A percentile compares a stretch with the other conserved stretches of the same genome.
These are phyloP conservation scores for Tricholauxania praeusta DNA, from an alignment of 2,888 invertebrate genomes.

Conservation along the genomic window DNA sequence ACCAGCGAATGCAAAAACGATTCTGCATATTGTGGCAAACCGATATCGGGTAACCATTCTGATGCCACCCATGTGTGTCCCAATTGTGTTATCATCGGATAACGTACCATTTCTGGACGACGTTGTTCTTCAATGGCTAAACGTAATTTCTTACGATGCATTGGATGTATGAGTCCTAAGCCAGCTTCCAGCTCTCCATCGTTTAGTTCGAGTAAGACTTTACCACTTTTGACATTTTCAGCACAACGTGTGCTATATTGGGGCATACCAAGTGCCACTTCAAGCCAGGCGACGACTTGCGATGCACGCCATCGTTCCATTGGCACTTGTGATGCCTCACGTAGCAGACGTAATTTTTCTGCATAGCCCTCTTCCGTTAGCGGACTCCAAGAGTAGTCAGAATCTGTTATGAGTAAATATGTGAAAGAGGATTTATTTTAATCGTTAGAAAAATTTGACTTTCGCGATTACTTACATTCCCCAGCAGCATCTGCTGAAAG, in stretches of 20 bases:
- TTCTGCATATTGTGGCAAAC: slow-evolving; percentile 89
- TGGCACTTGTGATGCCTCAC: slow-evolving; percentile 86
- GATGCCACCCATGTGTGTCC: slow-evolving; percentile 95
- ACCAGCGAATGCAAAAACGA: slow-evolving; percentile 90
- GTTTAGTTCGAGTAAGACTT: slow-evolving; percentile 91
- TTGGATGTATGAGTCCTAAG: slow-evolving; percentile 89
- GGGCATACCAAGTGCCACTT: slow-evolving; percentile 94
- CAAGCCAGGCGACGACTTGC: slow-evolving; percentile 94
- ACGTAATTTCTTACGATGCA: slow-evolving; percentile 92
- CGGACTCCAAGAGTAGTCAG: slow-evolving; percentile 67
- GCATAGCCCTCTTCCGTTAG: slow-evolving; percentile 67
- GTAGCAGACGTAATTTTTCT: slow-evolving; percentile 70
- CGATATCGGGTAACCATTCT: slow-evolving; percentile 93
- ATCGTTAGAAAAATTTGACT: not conserved
- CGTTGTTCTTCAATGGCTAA: slow-evolving; percentile 94
- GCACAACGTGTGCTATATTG: slow-evolving; percentile 91
- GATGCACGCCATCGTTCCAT: slow-evolving; percentile 93
- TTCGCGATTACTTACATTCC: slow-evolving; percentile 70
- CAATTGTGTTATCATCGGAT: slow-evolving; percentile 87
- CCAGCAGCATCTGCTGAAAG: slow-evolving; percentile 68
- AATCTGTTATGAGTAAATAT: slow-evolving; percentile 49
- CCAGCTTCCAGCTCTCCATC: slow-evolving; percentile 93
- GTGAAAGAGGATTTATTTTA: slow-evolving; percentile 7
- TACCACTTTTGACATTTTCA: slow-evolving; percentile 95
- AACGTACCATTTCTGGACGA: slow-evolving; percentile 87